Evolutionary conservation across 2,888 invertebrate species (phyloP).

Genomic region (Calameuta filiformis): DNA sequence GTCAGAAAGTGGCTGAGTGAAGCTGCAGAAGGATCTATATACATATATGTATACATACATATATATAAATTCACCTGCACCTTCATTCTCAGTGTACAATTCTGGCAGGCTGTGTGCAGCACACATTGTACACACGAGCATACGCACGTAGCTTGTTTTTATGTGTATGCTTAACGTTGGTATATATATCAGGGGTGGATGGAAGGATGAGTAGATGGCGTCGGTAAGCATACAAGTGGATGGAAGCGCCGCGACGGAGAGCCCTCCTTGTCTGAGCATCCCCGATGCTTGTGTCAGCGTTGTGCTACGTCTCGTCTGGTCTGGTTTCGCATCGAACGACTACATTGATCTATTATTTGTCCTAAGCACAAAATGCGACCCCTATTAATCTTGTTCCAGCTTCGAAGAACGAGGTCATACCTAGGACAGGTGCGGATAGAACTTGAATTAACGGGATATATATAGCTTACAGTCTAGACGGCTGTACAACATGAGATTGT

Average conservation of each 20-base stretch:
- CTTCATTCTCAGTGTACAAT: no score
- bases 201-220: constrained; percentile 30
- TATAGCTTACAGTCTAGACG: no score
- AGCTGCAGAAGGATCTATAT: neutral
- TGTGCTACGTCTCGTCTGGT: constrained; percentile 15
- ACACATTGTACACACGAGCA: no score
- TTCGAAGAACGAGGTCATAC: no score
- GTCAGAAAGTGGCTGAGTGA: constrained; percentile 44
- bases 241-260: constrained; percentile 38
- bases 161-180: no score
- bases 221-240: constrained; percentile 33
- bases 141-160: no score
- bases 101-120: no score
- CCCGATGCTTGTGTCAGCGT: constrained; percentile 40
- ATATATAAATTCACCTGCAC: constrained; percentile 4
- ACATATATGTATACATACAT: neutral
- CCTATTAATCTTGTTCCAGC: neutral
- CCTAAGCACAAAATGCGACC: neutral
- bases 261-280: constrained; percentile 32
- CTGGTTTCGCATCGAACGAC: constrained; percentile 2
- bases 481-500: no score
- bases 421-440: no score
- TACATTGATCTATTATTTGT: constrained; percentile 7
- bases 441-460: no score
- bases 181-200: no score